Conservation (phyloP, 2,113 vertebrate genomes). For the Anoura caudifer region DNA sequence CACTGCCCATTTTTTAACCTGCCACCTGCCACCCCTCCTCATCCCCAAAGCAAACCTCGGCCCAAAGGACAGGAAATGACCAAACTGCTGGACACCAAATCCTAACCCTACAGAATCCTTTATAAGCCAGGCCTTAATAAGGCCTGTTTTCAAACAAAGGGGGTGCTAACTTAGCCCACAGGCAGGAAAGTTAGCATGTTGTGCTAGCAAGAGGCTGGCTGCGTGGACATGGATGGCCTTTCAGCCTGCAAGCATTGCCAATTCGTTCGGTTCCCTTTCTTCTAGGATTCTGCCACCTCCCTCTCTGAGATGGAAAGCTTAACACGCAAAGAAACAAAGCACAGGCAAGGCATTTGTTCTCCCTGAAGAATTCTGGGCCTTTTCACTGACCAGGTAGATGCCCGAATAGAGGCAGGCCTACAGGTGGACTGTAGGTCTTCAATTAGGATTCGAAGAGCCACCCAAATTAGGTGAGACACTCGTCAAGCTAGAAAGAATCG, state of each 20-base stretch:
- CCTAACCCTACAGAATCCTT: slow-evolving; percentile 38
- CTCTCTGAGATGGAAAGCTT: not conserved
- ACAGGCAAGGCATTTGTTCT: not conserved
- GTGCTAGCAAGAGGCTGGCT: not conserved
- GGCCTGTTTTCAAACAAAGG: slow-evolving; percentile 29
- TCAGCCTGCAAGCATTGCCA: not conserved
- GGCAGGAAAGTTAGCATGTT: not conserved
- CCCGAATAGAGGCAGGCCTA: not conserved
- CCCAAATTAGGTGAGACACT: not conserved
- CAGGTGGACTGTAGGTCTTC: not conserved
- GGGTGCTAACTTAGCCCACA: not conserved
- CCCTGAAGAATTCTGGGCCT: not conserved
- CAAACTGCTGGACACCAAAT: slow-evolving; percentile 3
- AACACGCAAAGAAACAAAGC: not conserved
- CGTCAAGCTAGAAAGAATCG: not conserved
- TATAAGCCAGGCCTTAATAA: slow-evolving; percentile 7
- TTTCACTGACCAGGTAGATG: not conserved
- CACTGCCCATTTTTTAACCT: not conserved
- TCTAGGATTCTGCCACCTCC: not conserved
- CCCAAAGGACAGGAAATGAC: slow-evolving; percentile 45
- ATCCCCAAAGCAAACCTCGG: not conserved
- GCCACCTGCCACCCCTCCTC: not conserved
- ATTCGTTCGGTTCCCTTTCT: not conserved
- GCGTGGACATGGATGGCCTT: not conserved
- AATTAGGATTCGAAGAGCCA: not conserved